A percentile compares a stretch with the other conserved stretches of the same genome.
These are phyloP conservation scores for Paedocypris micromegethes DNA, from an alignment of 2,797 vertebrate genomes.

Conservation along the genomic window DNA sequence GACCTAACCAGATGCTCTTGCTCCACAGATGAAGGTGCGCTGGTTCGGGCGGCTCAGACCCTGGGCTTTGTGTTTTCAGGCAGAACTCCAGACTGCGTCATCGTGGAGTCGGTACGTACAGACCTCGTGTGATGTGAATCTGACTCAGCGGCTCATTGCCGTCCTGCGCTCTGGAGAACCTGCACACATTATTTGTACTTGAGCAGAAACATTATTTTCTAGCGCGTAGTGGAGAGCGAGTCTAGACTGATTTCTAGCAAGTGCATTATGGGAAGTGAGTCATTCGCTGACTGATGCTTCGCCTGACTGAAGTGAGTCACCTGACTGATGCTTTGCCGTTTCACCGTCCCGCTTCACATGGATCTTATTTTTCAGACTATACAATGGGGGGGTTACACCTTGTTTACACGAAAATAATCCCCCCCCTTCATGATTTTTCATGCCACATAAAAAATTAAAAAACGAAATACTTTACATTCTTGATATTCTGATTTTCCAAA, in stretches of 20 bases:
- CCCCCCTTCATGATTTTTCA: too few relatives aligned
- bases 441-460: too few relatives aligned
- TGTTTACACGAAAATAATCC: too few relatives aligned
- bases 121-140: conserved; percentile 15
- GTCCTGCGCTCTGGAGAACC: conserved; percentile 25
- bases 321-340: too few relatives aligned
- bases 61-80: conserved; percentile 92
- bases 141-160: conserved; percentile 25
- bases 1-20: not conserved
- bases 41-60: conserved; percentile 88
- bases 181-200: conserved; percentile 28
- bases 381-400: too few relatives aligned
- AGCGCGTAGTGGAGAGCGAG: conserved; percentile 18
- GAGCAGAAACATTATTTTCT: conserved; percentile 20
- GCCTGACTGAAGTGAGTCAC: too few relatives aligned
- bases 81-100: conserved; percentile 89
- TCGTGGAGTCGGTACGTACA: conserved; percentile 80
- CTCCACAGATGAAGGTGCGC: conserved; percentile 85
- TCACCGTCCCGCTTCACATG: too few relatives aligned
- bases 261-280: conserved; percentile 2
- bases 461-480: too few relatives aligned
- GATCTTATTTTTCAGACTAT: too few relatives aligned
- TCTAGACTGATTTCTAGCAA: conserved; percentile 3
- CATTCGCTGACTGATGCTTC: conserved; percentile 3
- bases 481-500: too few relatives aligned